Evolutionary conservation across 2,113 vertebrate species (phyloP).

Genomic region (Anser brachyrhynchus): DNA sequence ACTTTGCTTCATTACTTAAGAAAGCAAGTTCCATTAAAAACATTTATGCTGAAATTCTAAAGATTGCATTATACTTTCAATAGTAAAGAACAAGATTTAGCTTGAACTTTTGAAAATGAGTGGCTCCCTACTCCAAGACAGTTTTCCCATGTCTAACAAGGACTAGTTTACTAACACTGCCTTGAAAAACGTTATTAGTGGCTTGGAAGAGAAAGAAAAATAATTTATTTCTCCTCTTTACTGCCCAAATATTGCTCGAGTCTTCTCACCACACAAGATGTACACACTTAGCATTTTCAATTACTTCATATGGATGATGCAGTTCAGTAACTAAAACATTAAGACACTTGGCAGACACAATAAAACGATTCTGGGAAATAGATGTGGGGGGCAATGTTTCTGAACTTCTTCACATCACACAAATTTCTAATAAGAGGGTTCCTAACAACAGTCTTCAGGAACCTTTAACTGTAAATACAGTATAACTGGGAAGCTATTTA

Average conservation of each 20-base stretch:
- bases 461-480: slow-evolving; percentile 77
- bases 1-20: not conserved
- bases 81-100: not conserved
- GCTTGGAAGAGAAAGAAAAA: not conserved
- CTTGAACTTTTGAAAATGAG: not conserved
- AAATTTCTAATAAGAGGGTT: slow-evolving; percentile 76
- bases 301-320: not conserved
- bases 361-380: not conserved
- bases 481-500: slow-evolving; percentile 72
- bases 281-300: not conserved
- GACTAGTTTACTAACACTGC: not conserved
- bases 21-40: slow-evolving; percentile 42
- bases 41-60: slow-evolving; percentile 9
- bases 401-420: slow-evolving; percentile 71
- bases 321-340: slow-evolving; percentile 22
- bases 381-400: not conserved
- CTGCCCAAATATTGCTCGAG: not conserved
- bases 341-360: slow-evolving; percentile 6
- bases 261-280: not conserved
- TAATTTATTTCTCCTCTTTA: not conserved
- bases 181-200: not conserved
- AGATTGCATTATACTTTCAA: slow-evolving; percentile 4
- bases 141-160: not conserved
- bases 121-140: not conserved
- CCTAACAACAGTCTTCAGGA: slow-evolving; percentile 53